Evolutionary conservation across 92 coral and sea anemone species (phyloP), one percentile per base, ranked within the genome.

Genomic region (Ricordea florida): DNA sequence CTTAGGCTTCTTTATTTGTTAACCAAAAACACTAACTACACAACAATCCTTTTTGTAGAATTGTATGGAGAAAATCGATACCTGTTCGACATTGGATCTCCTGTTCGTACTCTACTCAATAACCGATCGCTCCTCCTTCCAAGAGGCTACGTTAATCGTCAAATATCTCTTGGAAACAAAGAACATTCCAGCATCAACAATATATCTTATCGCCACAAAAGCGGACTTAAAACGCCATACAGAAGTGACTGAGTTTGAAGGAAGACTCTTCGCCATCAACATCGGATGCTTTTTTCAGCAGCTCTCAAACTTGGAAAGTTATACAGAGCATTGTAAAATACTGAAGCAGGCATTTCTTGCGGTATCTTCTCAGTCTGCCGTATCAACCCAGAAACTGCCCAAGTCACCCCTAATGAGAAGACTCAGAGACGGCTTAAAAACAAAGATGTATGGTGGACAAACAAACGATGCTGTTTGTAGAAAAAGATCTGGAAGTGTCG

Each of bases 31-130:
- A n/a, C n/a, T n/a, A n/a, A n/a, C n/a, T n/a, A n/a, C n/a, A n/a
- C 37, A 0, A 6, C 28, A 47, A 15, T 40, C 27, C 11, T 22
- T 25, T 40, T 51, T 74, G 63, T 79, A 94, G 98, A 94, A 91
- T 57, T 85, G 97, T 21, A 84, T 77, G 57, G 93, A 88, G 52
- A 89, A 92, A 72, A 84, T 91, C 17, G 98, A 94, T 45, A 76
- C 89, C 29, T 77, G 90, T 21, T 60, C 76, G 7, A 71, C 75
- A 17, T 80, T 89, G 53, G 93, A 92, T 53, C 66, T 94, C 66
- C 74, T 92, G 27, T 92, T 85, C 46, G 89, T 94, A 29, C 85
- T 94, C 31, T 94, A 94, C 80, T 94, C 98, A 4, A 83, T 88
- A 34, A 94, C 97, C 33, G 88, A 90, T 25, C 78, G 92, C 53